Evolutionary conservation across 2,888 invertebrate species (phyloP), one percentile per base, ranked within the genome.

Genomic region (Orthonevra nobilis): DNA sequence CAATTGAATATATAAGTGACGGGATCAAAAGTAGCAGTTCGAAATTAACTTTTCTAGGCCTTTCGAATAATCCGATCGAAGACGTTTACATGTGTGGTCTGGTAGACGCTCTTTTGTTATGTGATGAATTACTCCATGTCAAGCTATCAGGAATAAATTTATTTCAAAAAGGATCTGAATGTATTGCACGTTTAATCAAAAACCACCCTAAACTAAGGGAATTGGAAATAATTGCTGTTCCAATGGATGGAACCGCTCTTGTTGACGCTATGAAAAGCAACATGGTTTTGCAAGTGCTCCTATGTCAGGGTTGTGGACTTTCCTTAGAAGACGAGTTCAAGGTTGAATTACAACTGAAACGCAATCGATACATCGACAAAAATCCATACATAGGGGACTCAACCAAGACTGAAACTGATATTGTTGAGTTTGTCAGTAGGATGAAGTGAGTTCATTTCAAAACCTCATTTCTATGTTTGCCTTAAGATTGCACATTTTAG

Each of bases 1-100:
- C 75, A 0, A 14, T 86, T 38, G 23, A 68, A 17, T 73, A 30
- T 40, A 66, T 81, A 68, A 83, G 44, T 0, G 56, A 20, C 1
- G 58, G 77, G 7, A 23, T 83, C 1, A 12, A 23, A n/a, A 5
- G 50, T 0, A 83, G 81, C 1, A 36, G 61, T 0, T 81, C 66
- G 0, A 20, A 70, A 0, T 46, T 87, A n/a, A 64, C 72, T 26
- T 85, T 85, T 44, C 75, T 87, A 4, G 85, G 85, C 0, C 38
- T 87, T 10, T 85, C 84, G 0, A 82, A 85, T 44, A 87, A 87
- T 68, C 83, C 82, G 0, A 23, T 87, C 0, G n/a, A 28, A 1
- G 79, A 83, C 2, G 3, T 46, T 0, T 83, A 84, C 0, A n/a
- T 87, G 0, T 36, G 28, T 2, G 9, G 20, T 1, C 48, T 87